These are phyloP conservation scores for Mohoua ochrocephala DNA, from an alignment of 2,113 vertebrate species.

Conservation along the genomic window DNA sequence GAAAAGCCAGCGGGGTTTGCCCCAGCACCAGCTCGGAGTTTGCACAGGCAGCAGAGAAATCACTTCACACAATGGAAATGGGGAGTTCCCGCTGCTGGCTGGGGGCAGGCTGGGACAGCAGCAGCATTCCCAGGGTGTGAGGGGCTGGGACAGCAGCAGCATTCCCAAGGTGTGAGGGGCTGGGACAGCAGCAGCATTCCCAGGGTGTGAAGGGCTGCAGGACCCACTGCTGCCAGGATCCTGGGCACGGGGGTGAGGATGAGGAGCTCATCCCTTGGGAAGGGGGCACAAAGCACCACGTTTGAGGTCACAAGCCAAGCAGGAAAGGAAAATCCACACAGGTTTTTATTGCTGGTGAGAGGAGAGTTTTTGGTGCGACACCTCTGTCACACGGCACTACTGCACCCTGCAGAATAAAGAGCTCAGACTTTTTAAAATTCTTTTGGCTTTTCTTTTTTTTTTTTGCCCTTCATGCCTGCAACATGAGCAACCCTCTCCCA, in stretches of 20 bases:
- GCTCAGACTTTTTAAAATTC: background rate
- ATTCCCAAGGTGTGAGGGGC: background rate
- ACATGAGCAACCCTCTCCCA: background rate
- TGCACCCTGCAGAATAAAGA: background rate
- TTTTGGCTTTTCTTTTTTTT: background rate
- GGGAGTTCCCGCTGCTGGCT: background rate
- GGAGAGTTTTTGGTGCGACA: background rate
- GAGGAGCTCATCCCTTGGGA: too few relatives aligned
- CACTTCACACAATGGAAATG: accelerated
- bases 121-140: background rate
- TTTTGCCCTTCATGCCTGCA: background rate
- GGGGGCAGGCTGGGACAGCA: accelerated
- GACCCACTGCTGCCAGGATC: background rate
- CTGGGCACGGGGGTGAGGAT: background rate
- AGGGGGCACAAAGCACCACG: background rate
- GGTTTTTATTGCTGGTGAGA: background rate
- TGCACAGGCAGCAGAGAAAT: background rate
- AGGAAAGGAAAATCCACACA: background rate
- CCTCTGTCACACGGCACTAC: background rate
- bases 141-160: background rate
- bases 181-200: accelerated
- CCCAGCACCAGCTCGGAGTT: background rate
- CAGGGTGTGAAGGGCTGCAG: background rate
- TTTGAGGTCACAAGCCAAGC: background rate
- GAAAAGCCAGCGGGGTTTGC: background rate